Evolutionary conservation across 2,113 vertebrate species (phyloP).

Genomic region (Desmodus rotundus): DNA sequence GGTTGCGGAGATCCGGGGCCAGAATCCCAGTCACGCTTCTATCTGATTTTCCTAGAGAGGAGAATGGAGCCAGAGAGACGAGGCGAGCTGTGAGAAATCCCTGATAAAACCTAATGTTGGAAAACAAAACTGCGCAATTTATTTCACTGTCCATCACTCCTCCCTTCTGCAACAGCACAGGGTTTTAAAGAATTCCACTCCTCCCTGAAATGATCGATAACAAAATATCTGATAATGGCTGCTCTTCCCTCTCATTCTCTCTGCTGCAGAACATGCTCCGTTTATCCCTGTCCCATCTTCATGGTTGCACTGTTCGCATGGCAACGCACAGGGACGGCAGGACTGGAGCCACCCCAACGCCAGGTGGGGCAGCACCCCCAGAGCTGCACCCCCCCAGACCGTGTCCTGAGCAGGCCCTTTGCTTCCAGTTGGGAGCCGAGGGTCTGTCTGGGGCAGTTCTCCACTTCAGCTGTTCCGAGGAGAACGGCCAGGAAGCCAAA

Average conservation of each 20-base stretch:
- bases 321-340: neutral
- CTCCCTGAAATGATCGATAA: neutral
- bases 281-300: neutral
- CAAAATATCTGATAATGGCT: neutral
- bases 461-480: neutral
- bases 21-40: neutral
- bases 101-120: neutral
- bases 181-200: neutral
- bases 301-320: neutral
- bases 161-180: neutral
- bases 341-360: neutral
- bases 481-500: neutral
- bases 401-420: neutral
- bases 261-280: neutral
- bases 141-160: neutral
- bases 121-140: neutral
- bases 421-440: neutral
- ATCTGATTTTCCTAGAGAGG: neutral
- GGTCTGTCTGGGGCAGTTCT: neutral
- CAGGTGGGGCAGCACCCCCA: neutral
- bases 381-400: fast-evolving
- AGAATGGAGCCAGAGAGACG: neutral
- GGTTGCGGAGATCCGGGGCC: neutral
- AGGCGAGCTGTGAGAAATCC: neutral
- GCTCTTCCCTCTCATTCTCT: neutral